These are phyloP conservation scores for Dermatophagoides farinae DNA, from an alignment of 1,140 invertebrate species.

Conservation along the genomic window DNA sequence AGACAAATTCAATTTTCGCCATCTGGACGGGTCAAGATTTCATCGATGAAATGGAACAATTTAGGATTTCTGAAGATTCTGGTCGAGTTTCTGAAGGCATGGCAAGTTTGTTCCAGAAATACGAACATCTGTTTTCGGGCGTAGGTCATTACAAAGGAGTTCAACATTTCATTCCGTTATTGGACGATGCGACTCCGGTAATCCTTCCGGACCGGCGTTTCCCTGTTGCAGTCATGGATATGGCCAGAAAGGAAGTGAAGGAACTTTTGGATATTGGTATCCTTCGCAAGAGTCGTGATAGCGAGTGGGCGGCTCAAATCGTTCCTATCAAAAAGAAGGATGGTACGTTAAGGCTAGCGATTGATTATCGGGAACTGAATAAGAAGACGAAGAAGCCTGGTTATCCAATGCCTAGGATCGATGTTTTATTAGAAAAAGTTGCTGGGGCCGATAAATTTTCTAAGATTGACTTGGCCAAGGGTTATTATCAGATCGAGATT, in stretches of 20 bases:
- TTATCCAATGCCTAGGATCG: constrained; percentile 31
- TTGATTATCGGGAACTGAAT: constrained; percentile 32
- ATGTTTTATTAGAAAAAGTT: neutral
- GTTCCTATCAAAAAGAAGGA: constrained; percentile 30
- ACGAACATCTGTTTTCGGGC: too few relatives aligned
- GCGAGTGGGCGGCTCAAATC: constrained; percentile 27
- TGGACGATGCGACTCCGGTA: too few relatives aligned
- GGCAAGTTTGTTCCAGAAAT: too few relatives aligned
- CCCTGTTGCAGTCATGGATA: too few relatives aligned
- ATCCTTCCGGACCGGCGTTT: too few relatives aligned
- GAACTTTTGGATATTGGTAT: constrained; percentile 12
- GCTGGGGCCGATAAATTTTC: constrained; percentile 25
- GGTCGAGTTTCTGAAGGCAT: too few relatives aligned
- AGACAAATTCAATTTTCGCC: too few relatives aligned
- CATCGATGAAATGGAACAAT: too few relatives aligned
- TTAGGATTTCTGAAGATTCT: too few relatives aligned
- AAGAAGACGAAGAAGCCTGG: constrained; percentile 25
- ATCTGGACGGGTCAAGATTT: too few relatives aligned
- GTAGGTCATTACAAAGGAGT: too few relatives aligned
- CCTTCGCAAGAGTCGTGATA: neutral
- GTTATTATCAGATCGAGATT: constrained; percentile 22
- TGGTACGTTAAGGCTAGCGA: constrained; percentile 24
- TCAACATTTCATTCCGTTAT: too few relatives aligned
- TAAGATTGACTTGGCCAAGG: constrained; percentile 27
- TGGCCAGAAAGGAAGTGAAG: neutral